Base-by-base conservation (phyloP, 2,888 invertebrate genomes). In the Volucella zonaria region DNA sequence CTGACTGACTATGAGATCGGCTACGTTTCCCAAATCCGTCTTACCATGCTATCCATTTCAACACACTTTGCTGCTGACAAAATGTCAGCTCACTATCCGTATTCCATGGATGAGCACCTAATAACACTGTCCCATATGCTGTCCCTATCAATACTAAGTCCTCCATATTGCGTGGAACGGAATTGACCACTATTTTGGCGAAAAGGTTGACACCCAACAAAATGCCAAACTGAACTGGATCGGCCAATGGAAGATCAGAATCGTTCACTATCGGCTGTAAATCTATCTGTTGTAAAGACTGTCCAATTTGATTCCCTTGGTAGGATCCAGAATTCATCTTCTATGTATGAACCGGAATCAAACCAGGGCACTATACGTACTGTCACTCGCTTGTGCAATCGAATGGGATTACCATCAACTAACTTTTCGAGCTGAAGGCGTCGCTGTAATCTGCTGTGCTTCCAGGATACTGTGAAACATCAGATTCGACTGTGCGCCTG, bases 381-480 rank as follows among this genome's bases (percentile, higher is more conserved):
- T 18, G 9, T 38, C n/a, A 15, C 64, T 14, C 38, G 14, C 49
- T 64, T 49, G 14, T 40, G 49, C 31, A 64, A 15, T 15, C 6
- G 3, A 64, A 64, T 51, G 1, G 64, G 64, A 64, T 51, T 64
- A 14, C 64, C 64, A 40, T 64, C 12, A 38, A 64, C 51, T 64
- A 1, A 66, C 12, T 4, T 51, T 51, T n/a, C 51, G 11, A 2
- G n/a, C 8, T 14, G 51, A 42, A 3, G 51, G 11, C 11, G 8
- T 51, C 11, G 49, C 18, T 11, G 8, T 8, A 10, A 51, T 12
- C 1, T 40, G 38, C 10, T 14, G 8, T 11, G 51, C 8, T 6
- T 66, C 40, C 10, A 49, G 3, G 0, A 47, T 47, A 31, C 14
- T n/a, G 18, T 64, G 49, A 0, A 38, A 15, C 14, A 49, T 64